Evolutionary conservation across 53 echinoderm and acorn worm genomes (phyloP).

Genomic region (Mesocentrotus franciscanus): DNA sequence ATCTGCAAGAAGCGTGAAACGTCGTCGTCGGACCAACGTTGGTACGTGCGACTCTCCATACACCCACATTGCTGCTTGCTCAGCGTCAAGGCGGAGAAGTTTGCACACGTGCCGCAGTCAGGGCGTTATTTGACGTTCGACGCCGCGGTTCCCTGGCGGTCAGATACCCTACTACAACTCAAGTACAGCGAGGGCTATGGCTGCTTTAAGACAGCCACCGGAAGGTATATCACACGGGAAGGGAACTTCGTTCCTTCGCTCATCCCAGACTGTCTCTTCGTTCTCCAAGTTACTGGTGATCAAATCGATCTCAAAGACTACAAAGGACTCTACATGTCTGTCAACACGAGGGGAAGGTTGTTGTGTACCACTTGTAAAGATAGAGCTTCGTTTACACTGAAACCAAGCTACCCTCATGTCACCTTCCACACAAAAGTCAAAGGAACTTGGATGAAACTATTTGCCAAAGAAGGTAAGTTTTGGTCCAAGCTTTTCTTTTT

Average conservation of each 20-base stretch:
- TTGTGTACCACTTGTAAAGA: constrained; percentile 46
- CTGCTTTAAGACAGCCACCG: background rate
- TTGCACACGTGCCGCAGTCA: constrained; percentile 10
- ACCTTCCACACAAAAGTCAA: constrained; percentile 51
- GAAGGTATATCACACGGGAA: constrained; percentile 50
- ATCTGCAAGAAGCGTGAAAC: constrained; percentile 45
- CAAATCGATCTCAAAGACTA: constrained; percentile 38
- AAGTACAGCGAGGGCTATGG: constrained; percentile 59
- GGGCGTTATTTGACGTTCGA: constrained; percentile 29
- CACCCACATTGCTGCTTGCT: constrained; percentile 46
- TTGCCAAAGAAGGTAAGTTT: constrained; percentile 59
- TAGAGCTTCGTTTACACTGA: constrained; percentile 42
- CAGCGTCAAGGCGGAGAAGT: constrained; percentile 15
- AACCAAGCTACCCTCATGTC: constrained; percentile 53
- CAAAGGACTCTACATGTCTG: constrained; percentile 43
- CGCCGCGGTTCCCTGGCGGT: constrained; percentile 52
- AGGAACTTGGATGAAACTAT: constrained; percentile 48
- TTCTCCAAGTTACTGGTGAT: constrained; percentile 51
- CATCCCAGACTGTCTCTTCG: constrained; percentile 55
- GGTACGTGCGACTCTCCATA: constrained; percentile 56
- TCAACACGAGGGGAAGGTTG: constrained; percentile 55
- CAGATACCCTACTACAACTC: constrained; percentile 13
- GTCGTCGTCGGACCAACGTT: constrained; percentile 55
- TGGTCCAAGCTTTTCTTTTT: background rate
- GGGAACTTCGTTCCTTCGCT: constrained; percentile 5